Conservation (phyloP, 2,113 vertebrate species). For the Brachyhypopomus gauderio region DNA sequence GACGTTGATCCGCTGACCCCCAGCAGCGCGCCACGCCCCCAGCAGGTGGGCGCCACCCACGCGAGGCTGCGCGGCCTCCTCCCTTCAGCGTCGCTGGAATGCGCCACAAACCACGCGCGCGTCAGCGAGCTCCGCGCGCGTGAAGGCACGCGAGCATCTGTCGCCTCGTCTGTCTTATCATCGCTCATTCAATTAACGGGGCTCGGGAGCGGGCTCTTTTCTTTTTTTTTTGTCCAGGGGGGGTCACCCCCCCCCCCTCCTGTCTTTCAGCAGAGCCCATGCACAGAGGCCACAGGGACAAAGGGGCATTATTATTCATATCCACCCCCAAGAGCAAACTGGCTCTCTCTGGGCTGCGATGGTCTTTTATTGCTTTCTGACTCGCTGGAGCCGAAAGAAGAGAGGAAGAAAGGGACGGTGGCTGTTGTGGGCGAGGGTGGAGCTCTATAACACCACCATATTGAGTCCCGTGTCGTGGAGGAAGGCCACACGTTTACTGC, state of each 20-base stretch:
- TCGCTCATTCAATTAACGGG: slow-evolving; percentile 92
- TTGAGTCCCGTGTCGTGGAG: slow-evolving; percentile 41
- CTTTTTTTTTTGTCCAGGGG: slow-evolving; percentile 52
- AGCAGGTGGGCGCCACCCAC: slow-evolving; percentile 85
- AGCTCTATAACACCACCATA: slow-evolving; percentile 35
- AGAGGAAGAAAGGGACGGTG: slow-evolving; percentile 29
- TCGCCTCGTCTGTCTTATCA: slow-evolving; percentile 85
- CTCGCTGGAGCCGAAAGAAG: slow-evolving; percentile 35
- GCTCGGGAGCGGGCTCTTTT: slow-evolving; percentile 60
- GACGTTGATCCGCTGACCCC: slow-evolving; percentile 51
- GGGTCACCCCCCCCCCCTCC: background rate
- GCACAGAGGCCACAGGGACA: slow-evolving; percentile 49
- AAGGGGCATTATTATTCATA: slow-evolving; percentile 62
- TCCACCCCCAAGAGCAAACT: slow-evolving; percentile 15
- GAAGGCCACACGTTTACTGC: slow-evolving; percentile 46
- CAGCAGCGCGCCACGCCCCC: slow-evolving; percentile 74
- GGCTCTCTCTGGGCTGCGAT: background rate
- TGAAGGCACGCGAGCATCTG: slow-evolving; percentile 99
- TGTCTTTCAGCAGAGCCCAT: slow-evolving; percentile 34
- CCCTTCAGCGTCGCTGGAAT: slow-evolving; percentile 68
- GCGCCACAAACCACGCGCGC: slow-evolving; percentile 75
- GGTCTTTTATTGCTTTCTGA: slow-evolving; percentile 50
- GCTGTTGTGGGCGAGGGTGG: slow-evolving; percentile 16
- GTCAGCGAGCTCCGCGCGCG: slow-evolving; percentile 70
- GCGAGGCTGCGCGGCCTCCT: slow-evolving; percentile 62